Percentiles rank a stretch among this genome's conserved stretches.
phyloP scores from a whole-genome alignment of 2,888 invertebrate genomes.

The Drosophila glabriapex region DNA sequence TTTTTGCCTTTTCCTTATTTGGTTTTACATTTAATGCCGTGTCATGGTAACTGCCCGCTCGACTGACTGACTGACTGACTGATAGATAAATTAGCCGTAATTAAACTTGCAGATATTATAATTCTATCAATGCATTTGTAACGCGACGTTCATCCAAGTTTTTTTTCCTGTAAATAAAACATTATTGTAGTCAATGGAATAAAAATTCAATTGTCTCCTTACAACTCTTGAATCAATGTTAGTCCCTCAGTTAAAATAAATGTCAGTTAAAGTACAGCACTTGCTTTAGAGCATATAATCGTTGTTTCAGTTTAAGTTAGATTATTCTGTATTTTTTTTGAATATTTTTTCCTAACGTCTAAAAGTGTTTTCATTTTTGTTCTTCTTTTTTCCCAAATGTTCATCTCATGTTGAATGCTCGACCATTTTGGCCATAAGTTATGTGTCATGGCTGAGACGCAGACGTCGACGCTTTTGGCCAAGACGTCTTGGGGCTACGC shows the following conservation, averaged over 20 bases:
- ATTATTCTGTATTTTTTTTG: neutral
- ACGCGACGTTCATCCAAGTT: slow-evolving; percentile 1
- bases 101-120: slow-evolving; percentile 43
- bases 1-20: slow-evolving; percentile 17
- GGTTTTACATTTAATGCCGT: slow-evolving; percentile 60
- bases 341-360: neutral
- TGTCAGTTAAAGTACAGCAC: too few species aligned
- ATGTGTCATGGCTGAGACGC: slow-evolving; percentile 71
- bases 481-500: slow-evolving; percentile 36
- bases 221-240: neutral
- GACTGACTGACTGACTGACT: slow-evolving; percentile 41
- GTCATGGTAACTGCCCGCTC: slow-evolving; percentile 59
- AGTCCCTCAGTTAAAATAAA: neutral
- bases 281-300: slow-evolving; percentile 13
- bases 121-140: slow-evolving; percentile 3
- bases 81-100: slow-evolving; percentile 74
- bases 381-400: slow-evolving; percentile 50
- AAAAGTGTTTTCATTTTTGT: slow-evolving; percentile 49
- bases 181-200: neutral
- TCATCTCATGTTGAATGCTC: slow-evolving; percentile 55
- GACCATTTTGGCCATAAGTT: slow-evolving; percentile 56
- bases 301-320: neutral
- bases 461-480: slow-evolving; percentile 29
- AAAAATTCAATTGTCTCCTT: neutral
- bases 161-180: neutral